Conservation (phyloP, 1,140 invertebrate species). For the Diorhabda elongata region DNA sequence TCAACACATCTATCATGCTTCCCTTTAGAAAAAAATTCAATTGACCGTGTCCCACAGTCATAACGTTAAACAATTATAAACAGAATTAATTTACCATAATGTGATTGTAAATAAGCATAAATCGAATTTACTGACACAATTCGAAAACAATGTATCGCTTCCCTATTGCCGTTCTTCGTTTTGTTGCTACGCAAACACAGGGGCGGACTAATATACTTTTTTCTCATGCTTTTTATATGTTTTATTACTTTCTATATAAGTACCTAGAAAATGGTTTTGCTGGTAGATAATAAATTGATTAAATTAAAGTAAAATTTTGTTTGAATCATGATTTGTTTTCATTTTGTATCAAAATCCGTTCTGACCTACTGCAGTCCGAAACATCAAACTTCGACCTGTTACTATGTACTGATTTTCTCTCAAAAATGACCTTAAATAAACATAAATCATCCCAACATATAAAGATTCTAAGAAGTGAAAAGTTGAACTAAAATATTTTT, state of each 20-base stretch:
- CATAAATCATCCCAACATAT: no score
- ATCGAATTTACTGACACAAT: slow-evolving; percentile 31
- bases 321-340: no score
- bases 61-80: slow-evolving; percentile 28
- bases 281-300: no score
- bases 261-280: background rate
- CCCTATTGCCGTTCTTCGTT: slow-evolving; percentile 5
- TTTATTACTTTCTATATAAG: background rate
- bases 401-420: no score
- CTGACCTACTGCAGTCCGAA: no score
- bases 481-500: no score
- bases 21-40: slow-evolving; percentile 16
- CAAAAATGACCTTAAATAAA: no score
- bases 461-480: no score
- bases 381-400: no score
- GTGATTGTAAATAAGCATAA: slow-evolving; percentile 29
- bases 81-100: slow-evolving; percentile 28
- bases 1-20: background rate
- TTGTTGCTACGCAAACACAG: background rate
- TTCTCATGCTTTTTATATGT: no score
- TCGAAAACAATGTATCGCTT: slow-evolving; percentile 26
- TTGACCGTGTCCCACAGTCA: slow-evolving; percentile 24
- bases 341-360: no score
- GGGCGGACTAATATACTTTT: background rate
- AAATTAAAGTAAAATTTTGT: no score